Base-by-base conservation (phyloP, 2,888 invertebrate species). In the Aelia acuminata region DNA sequence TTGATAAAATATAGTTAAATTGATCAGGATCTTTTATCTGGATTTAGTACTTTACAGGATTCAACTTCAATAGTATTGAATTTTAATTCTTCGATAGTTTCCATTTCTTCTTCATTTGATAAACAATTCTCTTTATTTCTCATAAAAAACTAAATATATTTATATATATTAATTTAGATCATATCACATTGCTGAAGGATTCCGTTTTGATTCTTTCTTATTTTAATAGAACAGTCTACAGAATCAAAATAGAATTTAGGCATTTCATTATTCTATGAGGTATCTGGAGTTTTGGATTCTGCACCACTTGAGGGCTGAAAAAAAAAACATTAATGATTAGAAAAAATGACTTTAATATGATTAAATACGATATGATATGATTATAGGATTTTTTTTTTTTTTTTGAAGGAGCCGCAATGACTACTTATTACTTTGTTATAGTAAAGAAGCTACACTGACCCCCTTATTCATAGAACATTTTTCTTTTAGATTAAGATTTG, bases 51-150 rank as follows among this genome's bases (percentile, higher is more conserved):
- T 26, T 57, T n/a, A 1, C 0, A 57, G 26, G 31, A 26, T 26
- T 57, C 57, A 57, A 57, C 57, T 57, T 57, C 26, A 57, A 31
- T 4, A 57, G 2, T 13, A 4, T 15, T 57, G 57, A 26, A 57
- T n/a, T 26, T 57, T 26, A 70, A 35, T 70, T 31, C 18, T 70
- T 70, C 63, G 18, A 70, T 35, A 35, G 18, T 70, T 70, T 70
- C 63, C 63, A 70, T 70, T 35, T 70, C 35, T 57, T 57, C 26
- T 70, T 70, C 63, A 70, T 70, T 35, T 18, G 20, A 70, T 20
- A 18, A 35, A 70, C 18, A 31, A 57, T 57, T 57, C 7, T 15
- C 10, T 57, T 57, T 57, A n/a, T 15, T 31, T 63, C 31, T 63
- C 31, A 31, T 63, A 31, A 18, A 4, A 63, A 31, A 63, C 18